Base-by-base conservation (phyloP, 1,140 invertebrate species). In the Scylla paramamosain region DNA sequence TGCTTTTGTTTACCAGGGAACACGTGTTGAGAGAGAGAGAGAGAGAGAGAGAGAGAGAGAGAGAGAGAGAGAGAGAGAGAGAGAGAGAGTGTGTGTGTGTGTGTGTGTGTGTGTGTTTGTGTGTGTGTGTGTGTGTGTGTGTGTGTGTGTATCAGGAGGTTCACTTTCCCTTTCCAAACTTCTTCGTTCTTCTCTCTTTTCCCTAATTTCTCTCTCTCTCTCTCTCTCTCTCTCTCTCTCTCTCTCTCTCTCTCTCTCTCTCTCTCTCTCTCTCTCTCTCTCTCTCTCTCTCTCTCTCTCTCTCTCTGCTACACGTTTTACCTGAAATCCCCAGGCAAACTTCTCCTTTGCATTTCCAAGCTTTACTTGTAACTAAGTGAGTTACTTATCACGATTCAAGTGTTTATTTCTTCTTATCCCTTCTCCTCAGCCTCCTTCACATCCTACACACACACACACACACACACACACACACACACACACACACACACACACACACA, bases 231-330 rank as follows among this genome's bases (percentile, higher is more conserved):
- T 29, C 52, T 67, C n/a, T n/a, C n/a, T n/a, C n/a, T n/a, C 90
- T 48, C 45, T 91, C 45, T 48, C 90, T 91, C 90, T 59, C 90
- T 91, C 46, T 91, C 90, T 91, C 90, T 29, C 48, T 59, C 46
- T 59, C 46, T 59, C 46, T 59, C 48, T 59, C 46, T 48, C 48
- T 46, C 45, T 59, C 46, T 91, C 90, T 91, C 90, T 91, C 46
- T 91, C 46, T 91, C 46, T 14, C 48, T 91, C 2, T 52, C 39
- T 52, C 4, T 48, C 10, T 87, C 29, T 87, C 84, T 87, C 84
- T 29, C 84, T 29, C 16, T 31, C 16, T 8, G 16, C 8, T 87
- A 28, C 29, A 16, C 29, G 16, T 31, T 86, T 28, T 86, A n/a
- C n/a, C n/a, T n/a, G n/a, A n/a, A 31, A 88, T 29, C 87, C 6